Evolutionary conservation across 2,888 invertebrate genomes (phyloP).

Genomic region (Epirrhoe tristata): DNA sequence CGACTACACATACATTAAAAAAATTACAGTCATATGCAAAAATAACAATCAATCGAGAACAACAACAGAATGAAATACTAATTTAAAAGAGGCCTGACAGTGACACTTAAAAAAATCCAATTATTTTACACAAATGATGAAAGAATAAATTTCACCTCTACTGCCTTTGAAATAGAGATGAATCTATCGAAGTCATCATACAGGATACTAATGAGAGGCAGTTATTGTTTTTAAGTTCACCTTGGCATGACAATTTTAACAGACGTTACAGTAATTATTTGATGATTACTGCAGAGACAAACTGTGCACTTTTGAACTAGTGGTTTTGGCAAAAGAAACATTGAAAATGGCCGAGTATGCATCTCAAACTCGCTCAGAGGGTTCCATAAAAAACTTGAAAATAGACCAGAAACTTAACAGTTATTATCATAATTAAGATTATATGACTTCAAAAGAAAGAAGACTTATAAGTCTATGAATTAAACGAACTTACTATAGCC

Average conservation of each 20-base stretch:
- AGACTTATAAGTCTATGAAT: too few relatives aligned
- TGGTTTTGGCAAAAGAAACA: not conserved
- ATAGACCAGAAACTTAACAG: too few relatives aligned
- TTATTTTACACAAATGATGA: slow-evolving; percentile 54
- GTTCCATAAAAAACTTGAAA: too few relatives aligned
- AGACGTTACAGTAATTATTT: not conserved
- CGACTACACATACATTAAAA: not conserved
- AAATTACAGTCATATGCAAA: slow-evolving; percentile 2
- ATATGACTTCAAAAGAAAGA: too few relatives aligned
- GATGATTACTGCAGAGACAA: not conserved
- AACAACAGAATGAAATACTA: slow-evolving; percentile 19
- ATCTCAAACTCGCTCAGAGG: too few relatives aligned
- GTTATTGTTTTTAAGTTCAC: slow-evolving; percentile 1
- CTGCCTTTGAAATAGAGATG: slow-evolving; percentile 11
- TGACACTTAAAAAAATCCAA: slow-evolving; percentile 61
- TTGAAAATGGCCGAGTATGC: too few relatives aligned
- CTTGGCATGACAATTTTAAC: slow-evolving; percentile 4
- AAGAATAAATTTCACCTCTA: slow-evolving; percentile 7
- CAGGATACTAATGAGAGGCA: slow-evolving; percentile 4
- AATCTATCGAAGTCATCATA: slow-evolving; percentile 1
- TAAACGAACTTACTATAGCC: slow-evolving; percentile 8
- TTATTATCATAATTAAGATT: too few relatives aligned
- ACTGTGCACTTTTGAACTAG: not conserved
- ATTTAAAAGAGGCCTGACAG: slow-evolving; percentile 38
- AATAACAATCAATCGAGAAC: slow-evolving; percentile 25